phyloP scores from a whole-genome alignment of 2,888 invertebrate genomes.

The Agonopterix heracliana region DNA sequence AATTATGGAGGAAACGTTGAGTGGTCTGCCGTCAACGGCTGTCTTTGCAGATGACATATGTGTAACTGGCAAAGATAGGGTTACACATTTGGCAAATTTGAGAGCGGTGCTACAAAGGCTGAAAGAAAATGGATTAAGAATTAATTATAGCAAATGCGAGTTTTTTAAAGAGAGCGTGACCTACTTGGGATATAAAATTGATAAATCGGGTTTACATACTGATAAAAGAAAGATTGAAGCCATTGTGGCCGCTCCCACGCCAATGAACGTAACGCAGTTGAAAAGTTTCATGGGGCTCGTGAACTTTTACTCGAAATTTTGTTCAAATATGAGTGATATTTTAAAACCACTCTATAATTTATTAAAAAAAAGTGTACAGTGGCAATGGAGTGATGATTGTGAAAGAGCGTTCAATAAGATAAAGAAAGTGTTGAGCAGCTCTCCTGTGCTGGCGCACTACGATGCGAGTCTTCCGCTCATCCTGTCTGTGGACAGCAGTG shows the following conservation, averaged over 20 bases:
- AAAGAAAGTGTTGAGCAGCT: not conserved
- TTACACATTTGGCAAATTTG: too few species aligned
- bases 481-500: too few species aligned
- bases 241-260: conserved; percentile 1
- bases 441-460: conserved; percentile 12
- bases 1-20: conserved; percentile 16
- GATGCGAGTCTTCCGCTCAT: conserved; percentile 8
- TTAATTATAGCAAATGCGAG: too few species aligned
- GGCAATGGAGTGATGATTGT: not conserved
- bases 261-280: conserved; percentile 11
- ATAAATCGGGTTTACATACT: conserved; percentile 14
- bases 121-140: too few species aligned
- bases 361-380: not conserved
- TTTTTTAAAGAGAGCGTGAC: not conserved
- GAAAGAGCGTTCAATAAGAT: not conserved
- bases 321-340: conserved; percentile 8
- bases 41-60: too few species aligned
- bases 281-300: conserved; percentile 17
- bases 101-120: too few species aligned
- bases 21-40: too few species aligned
- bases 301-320: conserved; percentile 5
- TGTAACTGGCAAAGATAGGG: too few species aligned
- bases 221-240: conserved; percentile 14
- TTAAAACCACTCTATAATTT: conserved; percentile 1
- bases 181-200: conserved; percentile 15